Evolutionary conservation across 2,113 vertebrate genomes (phyloP), one percentile per base, ranked within the genome.

Genomic region (Turdus rufiventris): DNA sequence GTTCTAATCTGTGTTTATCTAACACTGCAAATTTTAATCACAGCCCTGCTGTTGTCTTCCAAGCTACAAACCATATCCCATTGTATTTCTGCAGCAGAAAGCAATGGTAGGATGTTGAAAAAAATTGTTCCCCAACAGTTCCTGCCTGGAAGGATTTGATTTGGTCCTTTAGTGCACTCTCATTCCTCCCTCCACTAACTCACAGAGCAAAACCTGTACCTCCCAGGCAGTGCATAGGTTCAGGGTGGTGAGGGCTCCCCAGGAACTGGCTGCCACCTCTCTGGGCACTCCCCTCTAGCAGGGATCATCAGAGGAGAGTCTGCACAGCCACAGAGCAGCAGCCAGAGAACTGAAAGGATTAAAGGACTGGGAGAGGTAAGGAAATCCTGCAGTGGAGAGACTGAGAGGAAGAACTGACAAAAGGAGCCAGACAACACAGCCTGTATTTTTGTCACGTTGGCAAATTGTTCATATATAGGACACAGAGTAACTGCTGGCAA

Each of bases 231-330:
- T 8, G 1, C 17, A 2, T 13, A 4, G 6, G 12, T n/a, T 13
- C 26, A 21, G 18, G 8, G 24, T 16, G 28, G 17, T 9, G 58
- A 67, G n/a, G 12, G 31, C 8, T 56, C 29, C 34, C 33, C 2
- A 1, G 18, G 43, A 61, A 28, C 4, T 8, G 31, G 33, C 12
- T 28, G 26, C 28, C 9, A 14, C 6, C 50, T 50, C 13, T 12
- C 4, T 1, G 8, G 31, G n/a, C 38, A 58, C 1, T 2, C 2
- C 43, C 1, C 13, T 14, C 9, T 45, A n/a, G 14, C 25, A 23
- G 20, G 1, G 34, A 31, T 16, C n/a, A 24, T 33, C 67, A 33
- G 20, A 17, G 16, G 4, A 31, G 10, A 58, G 5, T 38, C 71
- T 72, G n/a, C 5, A 1, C 40, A 73, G 36, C 29, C 8, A 8